phyloP scores from a whole-genome alignment of 2,888 invertebrate genomes.

The Seira musarum region DNA sequence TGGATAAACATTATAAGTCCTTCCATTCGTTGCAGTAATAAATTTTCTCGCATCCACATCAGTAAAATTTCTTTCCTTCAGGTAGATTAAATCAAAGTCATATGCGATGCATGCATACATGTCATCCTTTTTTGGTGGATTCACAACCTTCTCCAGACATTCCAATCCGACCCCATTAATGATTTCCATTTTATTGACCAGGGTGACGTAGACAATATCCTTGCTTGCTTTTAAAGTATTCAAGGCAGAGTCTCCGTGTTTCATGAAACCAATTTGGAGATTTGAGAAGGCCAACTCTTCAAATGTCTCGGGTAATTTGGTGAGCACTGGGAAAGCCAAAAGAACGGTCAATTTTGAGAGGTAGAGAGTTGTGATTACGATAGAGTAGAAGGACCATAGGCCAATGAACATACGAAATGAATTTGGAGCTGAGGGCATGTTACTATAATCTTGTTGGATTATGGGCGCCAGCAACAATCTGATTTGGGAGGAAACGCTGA shows the following conservation, averaged over 20 bases:
- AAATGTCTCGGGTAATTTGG: slow-evolving; percentile 42
- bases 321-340: slow-evolving; percentile 57
- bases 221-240: slow-evolving; percentile 46
- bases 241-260: slow-evolving; percentile 55
- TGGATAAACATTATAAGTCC: slow-evolving; percentile 53
- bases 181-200: slow-evolving; percentile 51
- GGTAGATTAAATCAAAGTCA: slow-evolving; percentile 51
- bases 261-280: slow-evolving; percentile 55
- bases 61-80: slow-evolving; percentile 54
- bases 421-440: not conserved
- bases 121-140: not conserved
- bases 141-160: slow-evolving; percentile 55
- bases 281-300: slow-evolving; percentile 39
- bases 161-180: slow-evolving; percentile 41
- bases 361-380: slow-evolving; percentile 56
- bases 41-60: slow-evolving; percentile 43
- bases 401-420: slow-evolving; percentile 42
- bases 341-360: slow-evolving; percentile 54
- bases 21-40: slow-evolving; percentile 33
- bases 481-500: not conserved
- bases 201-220: slow-evolving; percentile 52
- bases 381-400: slow-evolving; percentile 57
- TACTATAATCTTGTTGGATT: not conserved
- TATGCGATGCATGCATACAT: slow-evolving; percentile 50
- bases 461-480: not conserved